Conservation (phyloP, 2,888 invertebrate species). For the Nomada flava region DNA sequence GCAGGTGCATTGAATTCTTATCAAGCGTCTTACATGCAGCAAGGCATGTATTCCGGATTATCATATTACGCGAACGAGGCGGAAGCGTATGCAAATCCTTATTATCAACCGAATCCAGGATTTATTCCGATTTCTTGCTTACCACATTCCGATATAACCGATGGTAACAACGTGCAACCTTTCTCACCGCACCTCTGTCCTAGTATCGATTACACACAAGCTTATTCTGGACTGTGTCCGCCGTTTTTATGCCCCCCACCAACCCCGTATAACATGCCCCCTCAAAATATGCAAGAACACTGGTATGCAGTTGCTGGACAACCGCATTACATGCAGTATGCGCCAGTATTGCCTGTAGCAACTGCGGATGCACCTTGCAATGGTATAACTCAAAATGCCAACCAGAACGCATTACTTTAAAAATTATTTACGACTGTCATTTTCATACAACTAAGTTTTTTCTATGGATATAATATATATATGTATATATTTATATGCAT, state of each 20-base stretch:
- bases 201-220: slow-evolving; percentile 64
- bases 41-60: slow-evolving; percentile 68
- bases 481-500: no score
- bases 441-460: slow-evolving; percentile 3
- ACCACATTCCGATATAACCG: slow-evolving; percentile 69
- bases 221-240: slow-evolving; percentile 70
- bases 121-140: slow-evolving; percentile 72
- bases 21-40: slow-evolving; percentile 69
- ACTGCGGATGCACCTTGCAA: slow-evolving; percentile 42
- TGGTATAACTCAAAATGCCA: slow-evolving; percentile 17
- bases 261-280: slow-evolving; percentile 55
- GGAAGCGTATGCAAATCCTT: slow-evolving; percentile 66
- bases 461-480: no score
- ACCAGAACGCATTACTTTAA: slow-evolving; percentile 30
- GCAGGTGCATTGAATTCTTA: slow-evolving; percentile 56
- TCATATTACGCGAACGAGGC: slow-evolving; percentile 70
- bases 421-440: background rate
- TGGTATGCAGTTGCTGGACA: slow-evolving; percentile 76
- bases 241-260: slow-evolving; percentile 73
- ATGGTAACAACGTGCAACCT: slow-evolving; percentile 59
- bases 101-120: slow-evolving; percentile 67
- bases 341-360: slow-evolving; percentile 37
- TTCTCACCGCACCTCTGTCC: slow-evolving; percentile 65
- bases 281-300: slow-evolving; percentile 71
- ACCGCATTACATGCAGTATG: slow-evolving; percentile 70